Evolutionary conservation across 2,888 invertebrate species (phyloP), one percentile per base, ranked within the genome.

Genomic region (Limnephilus marmoratus): DNA sequence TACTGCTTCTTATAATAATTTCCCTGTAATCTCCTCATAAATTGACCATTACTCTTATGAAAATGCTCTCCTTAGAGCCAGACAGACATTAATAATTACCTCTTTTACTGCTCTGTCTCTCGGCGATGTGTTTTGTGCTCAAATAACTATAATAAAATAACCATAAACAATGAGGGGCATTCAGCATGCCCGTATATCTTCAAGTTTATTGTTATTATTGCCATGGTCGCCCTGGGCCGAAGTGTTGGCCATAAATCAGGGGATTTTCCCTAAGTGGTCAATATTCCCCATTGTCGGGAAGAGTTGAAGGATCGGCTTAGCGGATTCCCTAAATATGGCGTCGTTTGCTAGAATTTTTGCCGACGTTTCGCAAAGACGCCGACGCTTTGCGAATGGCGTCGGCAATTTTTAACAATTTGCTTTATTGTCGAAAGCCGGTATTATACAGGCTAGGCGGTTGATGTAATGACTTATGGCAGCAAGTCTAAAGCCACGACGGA

Each of bases 211-310:
- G 88, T 86, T 91, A 89, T 91, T 81, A 85, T 86, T 87, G 37
- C 68, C 91, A 91, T 53, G 81, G 82, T 80, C 91, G 91, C 82
- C 88, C 88, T 88, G 31, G 88, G 68, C 45, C 41, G 18, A 90
- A 92, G 83, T 90, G 91, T 82, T 83, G 85, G 81, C 90, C 92
- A 93, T 93, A 86, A 93, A 93, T 93, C 93, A 93, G 53, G 88
- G 93, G 92, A 92, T 93, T 93, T 91, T 82, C 37, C 91, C 92
- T 92, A 93, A 93, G 93, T 93, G 93, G 93, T 92, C 93, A 93
- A 93, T 93, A 93, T 92, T 91, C 91, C 82, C 92, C 90, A 82
- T 87, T 92, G 91, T 81, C 34, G 87, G 53, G 91, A 88, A 53
- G 83, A 86, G 92, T 89, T 85, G 92, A 86, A 18, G 81, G 83